Evolutionary conservation across 2,888 invertebrate species (phyloP), one percentile per base, ranked within the genome.

Genomic region (Calliscelio sp.): DNA sequence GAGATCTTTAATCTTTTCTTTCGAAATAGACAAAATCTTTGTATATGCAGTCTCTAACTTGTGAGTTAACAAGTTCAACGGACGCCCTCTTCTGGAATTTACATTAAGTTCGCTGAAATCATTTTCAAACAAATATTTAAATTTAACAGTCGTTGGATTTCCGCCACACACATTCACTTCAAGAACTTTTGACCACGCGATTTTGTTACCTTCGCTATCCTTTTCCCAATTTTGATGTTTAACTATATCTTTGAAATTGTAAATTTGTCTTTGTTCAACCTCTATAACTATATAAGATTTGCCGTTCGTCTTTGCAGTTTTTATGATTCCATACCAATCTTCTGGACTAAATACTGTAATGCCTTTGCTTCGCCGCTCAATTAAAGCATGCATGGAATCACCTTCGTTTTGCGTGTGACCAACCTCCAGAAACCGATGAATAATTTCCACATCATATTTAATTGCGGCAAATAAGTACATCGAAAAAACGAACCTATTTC

Each of bases 321-420:
- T 77, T 10, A 84, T 81, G 20, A 84, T 68, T 10, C 28, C 18
- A 22, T 38, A 20, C 81, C 85, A 85, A 22, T 85, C 68, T 25
- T 77, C 57, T 14, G 66, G 73, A n/a, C 70, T 74, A 70, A 73
- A 89, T 35, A 88, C 84, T 14, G 68, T 51, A 18, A 82, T 51
- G 25, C 82, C 70, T 49, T 79, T 81, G 53, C 80, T 68, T 70
- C 35, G 20, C n/a, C 82, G 32, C 66, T 88, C 88, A 18, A 89
- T 89, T 41, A 85, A 44, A 11, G 89, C 87, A 73, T 89, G 90
- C 41, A 89, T 84, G 7, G 86, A 87, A 79, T 84, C 24, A 0
- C 68, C 55, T 65, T 90, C 89, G 61, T 87, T 86, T 83, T 89
- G 87, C 14, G 89, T 89, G 61, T 89, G 88, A 6, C 88, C 89